Evolutionary conservation across 2,113 vertebrate species (phyloP), one percentile per base, ranked within the genome.

Genomic region (Fregetta grallaria): DNA sequence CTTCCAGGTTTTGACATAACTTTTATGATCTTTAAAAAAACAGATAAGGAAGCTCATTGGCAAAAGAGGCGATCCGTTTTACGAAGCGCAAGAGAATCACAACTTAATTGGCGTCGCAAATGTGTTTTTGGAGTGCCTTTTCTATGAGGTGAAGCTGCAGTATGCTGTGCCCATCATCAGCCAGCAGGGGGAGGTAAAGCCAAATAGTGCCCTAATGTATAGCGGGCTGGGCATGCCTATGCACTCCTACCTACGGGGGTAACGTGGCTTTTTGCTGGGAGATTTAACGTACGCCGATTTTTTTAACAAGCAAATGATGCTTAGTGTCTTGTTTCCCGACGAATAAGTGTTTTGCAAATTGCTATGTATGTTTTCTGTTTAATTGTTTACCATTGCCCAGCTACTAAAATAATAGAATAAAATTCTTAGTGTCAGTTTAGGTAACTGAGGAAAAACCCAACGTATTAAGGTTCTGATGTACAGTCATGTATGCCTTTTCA

Each of bases 141-240:
- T 99, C 97, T 99, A 98, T 6, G 99, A 99, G 1, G 98, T 99
- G 72, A 99, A 98, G 87, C 99, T 99, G 92, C 99, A 99, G 91
- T 99, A 99, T 11, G 99, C 99, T 15, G 98, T 99, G 44, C 99
- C 99, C 63, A 99, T 99, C 97, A 99, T 99, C 98, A 99, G 99
- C 98, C 99, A 99, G 94, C 99, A 99, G 97, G 99, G 99, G 93
- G 99, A 99, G 99, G 99, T 99, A 97, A 98, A 89, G 17, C 15
- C 19, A 44, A 59, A 26, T 34, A 15, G n/a, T 11, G 40, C 34
- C 21, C 17, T 22, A 4, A 47, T 2, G 3, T 11, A 13, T 3
- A 8, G 53, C 5, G 1, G 21, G 18, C n/a, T 4, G 68, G 18
- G 38, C 36, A 8, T 3, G 5, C 63, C 18, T 4, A 4, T 15